These are phyloP conservation scores for Drosophila parabipectinata DNA, from an alignment of 1,140 invertebrate genomes.

Conservation along the genomic window DNA sequence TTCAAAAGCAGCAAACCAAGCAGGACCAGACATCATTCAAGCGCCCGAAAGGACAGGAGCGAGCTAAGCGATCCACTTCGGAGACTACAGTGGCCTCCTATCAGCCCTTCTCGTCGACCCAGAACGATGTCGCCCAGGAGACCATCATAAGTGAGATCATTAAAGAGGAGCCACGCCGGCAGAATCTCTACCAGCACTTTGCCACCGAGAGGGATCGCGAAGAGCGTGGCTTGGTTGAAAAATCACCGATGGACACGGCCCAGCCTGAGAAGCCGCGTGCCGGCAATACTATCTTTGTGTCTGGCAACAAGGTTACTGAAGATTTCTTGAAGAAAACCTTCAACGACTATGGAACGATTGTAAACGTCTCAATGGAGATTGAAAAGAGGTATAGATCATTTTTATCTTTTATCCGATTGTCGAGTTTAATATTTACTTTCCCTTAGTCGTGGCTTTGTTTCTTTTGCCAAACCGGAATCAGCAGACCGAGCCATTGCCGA, in stretches of 20 bases:
- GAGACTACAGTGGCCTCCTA: slow-evolving; percentile 92
- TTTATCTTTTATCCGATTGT: background rate
- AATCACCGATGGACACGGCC: slow-evolving; percentile 69
- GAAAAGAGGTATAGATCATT: slow-evolving; percentile 90
- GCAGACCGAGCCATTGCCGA: slow-evolving; percentile 94
- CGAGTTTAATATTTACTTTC: background rate
- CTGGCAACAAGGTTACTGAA: slow-evolving; percentile 92
- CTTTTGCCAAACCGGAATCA: slow-evolving; percentile 95
- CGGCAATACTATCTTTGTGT: slow-evolving; percentile 94
- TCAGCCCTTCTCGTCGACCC: slow-evolving; percentile 94
- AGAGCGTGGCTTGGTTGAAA: slow-evolving; percentile 85
- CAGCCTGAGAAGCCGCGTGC: slow-evolving; percentile 88
- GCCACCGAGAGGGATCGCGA: slow-evolving; percentile 89
- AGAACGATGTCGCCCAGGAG: slow-evolving; percentile 85
- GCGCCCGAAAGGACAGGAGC: slow-evolving; percentile 89
- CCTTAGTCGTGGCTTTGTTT: slow-evolving; percentile 92
- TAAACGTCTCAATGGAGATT: slow-evolving; percentile 95
- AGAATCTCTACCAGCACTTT: slow-evolving; percentile 96
- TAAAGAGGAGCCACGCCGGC: slow-evolving; percentile 79
- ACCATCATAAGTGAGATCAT: slow-evolving; percentile 83
- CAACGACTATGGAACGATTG: slow-evolving; percentile 90
- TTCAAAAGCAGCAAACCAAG: slow-evolving; percentile 92
- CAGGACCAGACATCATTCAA: slow-evolving; percentile 92
- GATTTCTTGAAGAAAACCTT: slow-evolving; percentile 93
- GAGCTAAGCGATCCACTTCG: slow-evolving; percentile 89